phyloP scores from a whole-genome alignment of 1,140 invertebrate genomes.

The Antheraea mylitta region DNA sequence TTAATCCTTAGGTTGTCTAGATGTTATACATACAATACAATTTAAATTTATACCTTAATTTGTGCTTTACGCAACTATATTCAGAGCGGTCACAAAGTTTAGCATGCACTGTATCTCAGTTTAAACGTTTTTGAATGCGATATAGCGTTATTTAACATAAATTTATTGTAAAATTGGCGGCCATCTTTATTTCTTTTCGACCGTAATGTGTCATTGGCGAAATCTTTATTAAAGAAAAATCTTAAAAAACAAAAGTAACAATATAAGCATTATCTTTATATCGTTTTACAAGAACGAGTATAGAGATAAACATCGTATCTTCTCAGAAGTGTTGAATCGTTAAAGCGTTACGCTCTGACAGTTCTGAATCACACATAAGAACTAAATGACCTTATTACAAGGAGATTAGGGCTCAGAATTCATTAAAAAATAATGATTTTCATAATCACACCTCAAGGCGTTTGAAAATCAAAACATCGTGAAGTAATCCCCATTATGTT shows the following conservation, averaged over 20 bases:
- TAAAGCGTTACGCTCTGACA: slow-evolving; percentile 40
- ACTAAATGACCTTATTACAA: slow-evolving; percentile 6
- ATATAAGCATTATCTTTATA: background rate
- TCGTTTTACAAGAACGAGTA: background rate
- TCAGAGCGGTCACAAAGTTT: no score
- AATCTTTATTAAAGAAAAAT: background rate
- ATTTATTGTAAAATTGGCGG: no score
- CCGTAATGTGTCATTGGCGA: background rate
- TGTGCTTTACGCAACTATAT: no score
- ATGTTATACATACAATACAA: no score
- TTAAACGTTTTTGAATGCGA: no score
- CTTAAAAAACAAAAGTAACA: background rate
- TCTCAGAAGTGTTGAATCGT: slow-evolving; percentile 47
- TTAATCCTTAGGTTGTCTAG: no score
- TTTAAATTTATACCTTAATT: no score
- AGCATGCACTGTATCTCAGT: no score
- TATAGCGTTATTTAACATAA: no score
- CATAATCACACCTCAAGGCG: slow-evolving; percentile 1
- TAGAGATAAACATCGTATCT: slow-evolving; percentile 18
- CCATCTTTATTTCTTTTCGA: background rate
- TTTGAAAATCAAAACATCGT: slow-evolving; percentile 45
- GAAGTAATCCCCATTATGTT: slow-evolving; percentile 47
- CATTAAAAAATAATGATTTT: background rate
- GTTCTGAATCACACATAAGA: background rate
- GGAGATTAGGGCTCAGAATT: background rate